Evolutionary conservation across 2,888 invertebrate species (phyloP), one percentile per base, ranked within the genome.

Genomic region (Mylabris sibirica): DNA sequence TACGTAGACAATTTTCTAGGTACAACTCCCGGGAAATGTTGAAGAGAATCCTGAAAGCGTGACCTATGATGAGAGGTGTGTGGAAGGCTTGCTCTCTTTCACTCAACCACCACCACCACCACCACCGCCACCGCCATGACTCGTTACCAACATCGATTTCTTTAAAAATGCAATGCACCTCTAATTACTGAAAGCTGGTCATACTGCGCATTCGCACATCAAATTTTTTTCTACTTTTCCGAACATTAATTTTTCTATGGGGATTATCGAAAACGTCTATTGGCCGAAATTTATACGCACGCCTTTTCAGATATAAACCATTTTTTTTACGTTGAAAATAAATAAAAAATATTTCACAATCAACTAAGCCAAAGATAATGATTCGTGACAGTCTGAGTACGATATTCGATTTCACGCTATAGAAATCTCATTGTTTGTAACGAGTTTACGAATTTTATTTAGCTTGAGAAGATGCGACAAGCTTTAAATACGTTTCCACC

Each of bases 91-190:
- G 20, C 49, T 49, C 49, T 49, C 49, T 49, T 49, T 49, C 11
- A 44, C 41, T n/a, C 49, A 49, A 49, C 49, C 20, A 49, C 49
- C 20, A 20, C 49, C 49, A 49, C 49, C 20, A 20, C 44, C 20
- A 49, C 41, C 41, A 41, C 41, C 30, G 44, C 63, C 63, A 65
- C 72, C 73, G 75, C 76, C 71, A 72, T 74, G 73, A 76, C 77
- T 81, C 80, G 81, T 82, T 81, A 80, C 80, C 77, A 73, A 69
- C 81, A 83, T 83, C 80, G 83, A 83, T 83, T 83, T 82, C 82
- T 82, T 82, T 80, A 83, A 82, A 82, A 83, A 82, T 83, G 82
- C 82, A 82, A 78, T 82, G 81, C 81, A 82, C 81, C 81, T 81
- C 81, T 83, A 83, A 83, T 83, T 83, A 83, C 78, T 73, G 76